Percentiles rank a stretch among this genome's conserved stretches.
phyloP scores from a whole-genome alignment of 2,888 invertebrate genomes.

The Drosophila koepferae region DNA sequence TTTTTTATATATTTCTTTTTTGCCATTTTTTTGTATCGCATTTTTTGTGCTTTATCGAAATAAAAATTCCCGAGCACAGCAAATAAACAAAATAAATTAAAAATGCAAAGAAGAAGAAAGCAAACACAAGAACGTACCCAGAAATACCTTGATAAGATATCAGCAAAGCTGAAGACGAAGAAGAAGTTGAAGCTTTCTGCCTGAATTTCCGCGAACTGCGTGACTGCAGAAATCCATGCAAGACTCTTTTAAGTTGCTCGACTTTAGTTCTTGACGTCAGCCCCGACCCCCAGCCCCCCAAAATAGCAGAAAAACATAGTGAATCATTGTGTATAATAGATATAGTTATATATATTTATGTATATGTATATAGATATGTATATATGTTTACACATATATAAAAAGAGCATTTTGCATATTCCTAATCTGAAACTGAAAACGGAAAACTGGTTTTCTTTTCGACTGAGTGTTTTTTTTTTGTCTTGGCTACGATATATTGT shows the following conservation, averaged over 20 bases:
- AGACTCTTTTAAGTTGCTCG: constrained; percentile 18
- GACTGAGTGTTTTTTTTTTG: constrained; percentile 21
- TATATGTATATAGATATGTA: neutral
- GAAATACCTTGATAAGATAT: constrained; percentile 68
- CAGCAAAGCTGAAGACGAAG: neutral
- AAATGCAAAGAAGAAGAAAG: constrained; percentile 18
- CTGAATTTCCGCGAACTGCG: constrained; percentile 48
- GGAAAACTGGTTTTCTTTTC: constrained; percentile 70
- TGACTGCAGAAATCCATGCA: constrained; percentile 14
- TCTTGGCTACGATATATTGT: constrained; percentile 24
- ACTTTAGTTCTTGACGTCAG: constrained; percentile 27
- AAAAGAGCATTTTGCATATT: constrained; percentile 32
- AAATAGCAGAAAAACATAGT: constrained; percentile 10
- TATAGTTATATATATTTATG: neutral
- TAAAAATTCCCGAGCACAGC: constrained; percentile 50
- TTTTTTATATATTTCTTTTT: neutral
- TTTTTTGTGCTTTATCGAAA: constrained; percentile 47
- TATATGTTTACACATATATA: neutral
- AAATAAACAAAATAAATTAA: constrained; percentile 27
- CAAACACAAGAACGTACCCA: constrained; percentile 35
- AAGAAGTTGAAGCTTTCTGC: constrained; percentile 6
- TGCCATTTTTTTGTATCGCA: constrained; percentile 16
- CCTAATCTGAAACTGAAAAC: constrained; percentile 58
- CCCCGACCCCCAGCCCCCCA: neutral
- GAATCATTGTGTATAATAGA: constrained; percentile 40